A percentile compares a stretch with the other conserved stretches of the same genome.
Evolutionary conservation across 2,888 invertebrate species (phyloP).

Genomic region (Caprella mutica): DNA sequence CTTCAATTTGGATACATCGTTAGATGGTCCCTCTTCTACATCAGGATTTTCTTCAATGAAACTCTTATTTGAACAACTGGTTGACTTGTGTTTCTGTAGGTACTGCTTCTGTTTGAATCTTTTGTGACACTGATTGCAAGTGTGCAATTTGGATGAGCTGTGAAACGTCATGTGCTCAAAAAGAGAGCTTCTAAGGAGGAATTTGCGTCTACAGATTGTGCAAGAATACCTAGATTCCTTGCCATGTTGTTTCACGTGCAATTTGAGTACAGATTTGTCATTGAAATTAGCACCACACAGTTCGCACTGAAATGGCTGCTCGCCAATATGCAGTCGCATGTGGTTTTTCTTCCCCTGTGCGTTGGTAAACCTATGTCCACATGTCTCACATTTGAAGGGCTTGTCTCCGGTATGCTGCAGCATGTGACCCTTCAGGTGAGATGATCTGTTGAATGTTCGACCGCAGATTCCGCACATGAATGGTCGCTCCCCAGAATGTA

Average conservation of each 20-base stretch:
- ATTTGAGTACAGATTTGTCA: constrained; percentile 26
- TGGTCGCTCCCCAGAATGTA: constrained; percentile 60
- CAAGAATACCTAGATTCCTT: constrained; percentile 29
- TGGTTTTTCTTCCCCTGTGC: constrained; percentile 33
- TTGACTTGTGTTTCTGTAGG: constrained; percentile 36
- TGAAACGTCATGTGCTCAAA: constrained; percentile 34
- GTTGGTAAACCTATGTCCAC: constrained; percentile 33
- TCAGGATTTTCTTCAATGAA: neutral
- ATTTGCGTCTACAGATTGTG: constrained; percentile 28
- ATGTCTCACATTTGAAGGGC: constrained; percentile 23
- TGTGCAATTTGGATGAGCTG: constrained; percentile 19
- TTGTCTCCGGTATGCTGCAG: constrained; percentile 25
- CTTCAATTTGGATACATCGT: neutral
- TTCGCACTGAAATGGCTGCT: constrained; percentile 33
- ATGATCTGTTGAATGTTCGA: constrained; percentile 50
- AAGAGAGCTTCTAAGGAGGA: constrained; percentile 23
- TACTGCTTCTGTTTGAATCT: constrained; percentile 24
- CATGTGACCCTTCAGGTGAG: constrained; percentile 27
- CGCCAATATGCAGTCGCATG: constrained; percentile 32
- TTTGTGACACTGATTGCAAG: constrained; percentile 30
- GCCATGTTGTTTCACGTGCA: constrained; percentile 23
- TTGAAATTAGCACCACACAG: constrained; percentile 31
- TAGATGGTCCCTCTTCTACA: neutral
- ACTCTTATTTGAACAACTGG: neutral
- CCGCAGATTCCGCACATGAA: constrained; percentile 60